Conservation (phyloP, 2,113 vertebrate genomes). For the Corythornis vintsioides region DNA sequence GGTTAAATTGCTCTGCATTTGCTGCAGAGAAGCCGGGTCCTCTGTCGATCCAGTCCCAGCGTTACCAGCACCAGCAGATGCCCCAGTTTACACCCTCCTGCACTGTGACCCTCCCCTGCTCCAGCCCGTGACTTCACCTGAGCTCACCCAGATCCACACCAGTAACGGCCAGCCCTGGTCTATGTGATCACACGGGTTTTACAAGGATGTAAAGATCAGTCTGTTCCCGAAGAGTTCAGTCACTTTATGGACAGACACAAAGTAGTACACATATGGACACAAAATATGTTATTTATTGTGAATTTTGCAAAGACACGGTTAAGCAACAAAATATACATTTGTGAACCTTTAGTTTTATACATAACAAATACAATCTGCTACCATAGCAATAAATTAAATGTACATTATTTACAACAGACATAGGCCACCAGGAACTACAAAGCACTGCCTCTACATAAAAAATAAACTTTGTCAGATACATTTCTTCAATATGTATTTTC, state of each 20-base stretch:
- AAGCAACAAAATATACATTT: constrained; percentile 90
- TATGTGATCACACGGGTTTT: rapidly evolving
- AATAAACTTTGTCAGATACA: constrained; percentile 63
- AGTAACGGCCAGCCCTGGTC: rapidly evolving
- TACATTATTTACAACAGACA: constrained; percentile 86
- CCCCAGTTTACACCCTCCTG: rapidly evolving
- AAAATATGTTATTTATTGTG: constrained; percentile 89
- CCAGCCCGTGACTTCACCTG: rapidly evolving
- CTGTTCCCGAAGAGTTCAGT: not conserved
- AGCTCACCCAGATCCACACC: not conserved
- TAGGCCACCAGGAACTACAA: constrained; percentile 74
- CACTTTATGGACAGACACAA: not conserved
- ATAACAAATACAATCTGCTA: constrained; percentile 83
- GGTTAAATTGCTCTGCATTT: rapidly evolving
- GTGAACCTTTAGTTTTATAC: constrained; percentile 81
- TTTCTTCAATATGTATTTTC: constrained; percentile 25
- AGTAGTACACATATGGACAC: constrained; percentile 66
- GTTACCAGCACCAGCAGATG: rapidly evolving
- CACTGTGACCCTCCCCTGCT: rapidly evolving
- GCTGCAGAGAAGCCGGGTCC: not conserved
- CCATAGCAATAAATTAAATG: constrained; percentile 87
- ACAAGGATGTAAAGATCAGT: too few relatives aligned
- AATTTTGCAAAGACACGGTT: constrained; percentile 84
- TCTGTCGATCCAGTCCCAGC: rapidly evolving
- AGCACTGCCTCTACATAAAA: constrained; percentile 72